These are phyloP conservation scores for Zeus faber DNA, from an alignment of 2,113 vertebrate genomes.

Conservation along the genomic window DNA sequence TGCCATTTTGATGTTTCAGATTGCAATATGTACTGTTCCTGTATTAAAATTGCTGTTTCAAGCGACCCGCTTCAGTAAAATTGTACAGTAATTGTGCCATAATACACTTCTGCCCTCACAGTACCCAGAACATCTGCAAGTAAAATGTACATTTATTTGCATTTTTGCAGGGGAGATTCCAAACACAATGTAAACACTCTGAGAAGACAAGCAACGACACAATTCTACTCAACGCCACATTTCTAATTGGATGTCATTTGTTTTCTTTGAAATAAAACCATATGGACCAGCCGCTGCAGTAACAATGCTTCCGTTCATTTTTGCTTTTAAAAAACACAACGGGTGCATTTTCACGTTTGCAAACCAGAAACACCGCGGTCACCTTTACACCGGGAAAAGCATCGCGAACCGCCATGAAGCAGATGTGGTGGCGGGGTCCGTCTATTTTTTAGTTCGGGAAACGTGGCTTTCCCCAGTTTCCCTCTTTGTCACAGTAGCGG, in stretches of 20 bases:
- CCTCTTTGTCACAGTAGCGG: too few species aligned
- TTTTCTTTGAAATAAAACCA: constrained; percentile 1
- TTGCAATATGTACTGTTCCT: too few species aligned
- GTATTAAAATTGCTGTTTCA: neutral
- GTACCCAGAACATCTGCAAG: neutral
- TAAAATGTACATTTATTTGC: constrained; percentile 5
- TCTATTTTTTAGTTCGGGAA: too few species aligned
- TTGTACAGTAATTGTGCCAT: neutral
- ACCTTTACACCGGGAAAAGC: too few species aligned
- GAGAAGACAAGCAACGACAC: constrained; percentile 27
- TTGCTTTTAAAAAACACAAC: neutral
- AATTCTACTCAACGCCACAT: neutral
- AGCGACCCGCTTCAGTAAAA: neutral
- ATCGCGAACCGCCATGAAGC: too few species aligned
- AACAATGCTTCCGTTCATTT: neutral
- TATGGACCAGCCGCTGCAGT: neutral
- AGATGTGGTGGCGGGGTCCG: too few species aligned
- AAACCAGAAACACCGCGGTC: too few species aligned
- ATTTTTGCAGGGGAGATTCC: constrained; percentile 20
- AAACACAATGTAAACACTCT: constrained; percentile 33
- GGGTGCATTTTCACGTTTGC: too few species aligned
- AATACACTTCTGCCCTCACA: neutral
- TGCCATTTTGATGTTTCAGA: too few species aligned
- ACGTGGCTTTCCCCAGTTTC: too few species aligned
- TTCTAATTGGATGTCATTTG: constrained; percentile 1